phyloP scores from a whole-genome alignment of 2,888 invertebrate species.

The Cantharis rufa region DNA sequence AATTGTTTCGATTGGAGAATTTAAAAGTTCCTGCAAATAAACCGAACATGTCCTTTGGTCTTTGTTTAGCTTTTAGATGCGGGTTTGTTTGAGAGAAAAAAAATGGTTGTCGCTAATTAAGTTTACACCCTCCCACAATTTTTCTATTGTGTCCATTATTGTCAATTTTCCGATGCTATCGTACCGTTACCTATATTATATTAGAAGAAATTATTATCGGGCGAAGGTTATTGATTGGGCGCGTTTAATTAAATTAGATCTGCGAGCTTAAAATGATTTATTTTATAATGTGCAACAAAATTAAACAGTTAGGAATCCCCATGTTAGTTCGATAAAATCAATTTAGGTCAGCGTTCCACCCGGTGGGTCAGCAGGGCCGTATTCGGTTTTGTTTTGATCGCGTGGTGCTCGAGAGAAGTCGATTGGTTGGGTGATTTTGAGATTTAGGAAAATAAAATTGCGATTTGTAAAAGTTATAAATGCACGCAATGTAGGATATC shows the following conservation, averaged over 20 bases:
- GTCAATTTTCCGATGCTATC: neutral
- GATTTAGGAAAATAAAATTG: neutral
- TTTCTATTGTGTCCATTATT: neutral
- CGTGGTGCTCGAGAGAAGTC: neutral
- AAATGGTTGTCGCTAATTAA: neutral
- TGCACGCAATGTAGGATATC: conserved; percentile 20
- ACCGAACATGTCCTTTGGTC: conserved; percentile 23
- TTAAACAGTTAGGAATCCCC: neutral
- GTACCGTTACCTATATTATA: neutral
- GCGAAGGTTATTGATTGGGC: neutral
- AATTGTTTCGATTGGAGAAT: neutral
- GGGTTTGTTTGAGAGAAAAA: conserved; percentile 20
- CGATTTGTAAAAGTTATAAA: neutral
- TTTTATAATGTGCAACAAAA: neutral
- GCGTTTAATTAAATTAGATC: neutral
- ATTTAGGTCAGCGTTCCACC: neutral
- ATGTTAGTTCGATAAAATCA: neutral
- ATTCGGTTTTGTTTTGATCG: neutral
- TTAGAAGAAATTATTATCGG: neutral
- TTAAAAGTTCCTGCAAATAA: conserved; percentile 4
- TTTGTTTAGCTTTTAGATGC: conserved; percentile 29
- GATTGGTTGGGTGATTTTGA: neutral
- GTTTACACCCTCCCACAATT: neutral
- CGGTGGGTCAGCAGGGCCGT: neutral
- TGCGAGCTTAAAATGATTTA: neutral